Base-by-base conservation (phyloP, 2,888 invertebrate genomes). In the Pocota personata region DNA sequence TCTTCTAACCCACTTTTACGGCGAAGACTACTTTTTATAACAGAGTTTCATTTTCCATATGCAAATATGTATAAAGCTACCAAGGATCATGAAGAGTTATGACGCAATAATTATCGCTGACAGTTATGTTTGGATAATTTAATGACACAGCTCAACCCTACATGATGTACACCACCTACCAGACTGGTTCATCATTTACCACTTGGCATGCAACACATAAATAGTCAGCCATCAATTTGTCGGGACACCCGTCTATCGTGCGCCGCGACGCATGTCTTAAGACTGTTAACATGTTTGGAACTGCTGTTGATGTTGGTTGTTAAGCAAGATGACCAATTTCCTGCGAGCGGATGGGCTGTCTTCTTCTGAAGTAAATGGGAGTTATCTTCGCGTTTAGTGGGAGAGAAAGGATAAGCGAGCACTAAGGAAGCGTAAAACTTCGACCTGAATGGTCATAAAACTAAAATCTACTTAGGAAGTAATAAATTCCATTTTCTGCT, bases 401-500 rank as follows among this genome's bases (percentile, higher is more conserved):
- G 35, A 40, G 14, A 2, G 5, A 40, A 37, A 19, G 73, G 50
- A 62, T 32, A 35, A 46, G 21, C 30, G 19, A 21, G 37, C 16
- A 12, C n/a, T 16, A 50, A 37, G 46, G 37, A 60, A 73, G 48
- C 16, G 40, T 43, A 37, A 52, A 46, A 14, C 21, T 32, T 37
- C 43, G 6, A 32, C 57, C 27, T 66, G 58, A n/a, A 60, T 16
- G 43, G 16, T 21, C 60, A 16, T 62, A 64, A 71, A 62, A 30
- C 32, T 46, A 64, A 71, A 78, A 78, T 78, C 71, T 46, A 62
- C 78, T 78, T 50, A 78, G 78, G 78, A 78, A 78, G 71, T 52
- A 72, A 55, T 78, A 71, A 78, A 71, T 46, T 64, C 48, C 55
- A 48, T 27, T 62, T 64, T 37, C 10, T 27, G 43, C 16, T 62